These are phyloP conservation scores for Sebastes itinus DNA, from an alignment of 2,797 vertebrate genomes.

Conservation along the genomic window DNA sequence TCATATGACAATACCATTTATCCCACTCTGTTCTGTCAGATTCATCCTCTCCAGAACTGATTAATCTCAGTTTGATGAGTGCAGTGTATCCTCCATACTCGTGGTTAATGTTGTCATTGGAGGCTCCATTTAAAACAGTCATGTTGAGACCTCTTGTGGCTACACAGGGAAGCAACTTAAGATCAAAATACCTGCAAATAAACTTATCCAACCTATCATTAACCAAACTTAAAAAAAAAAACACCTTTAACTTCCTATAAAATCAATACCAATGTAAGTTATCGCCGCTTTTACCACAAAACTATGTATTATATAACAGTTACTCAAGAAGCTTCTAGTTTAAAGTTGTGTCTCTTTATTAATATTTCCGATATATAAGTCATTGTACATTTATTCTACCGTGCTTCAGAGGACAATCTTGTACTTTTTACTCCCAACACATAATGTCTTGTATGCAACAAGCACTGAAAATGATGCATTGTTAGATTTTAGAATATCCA, in stretches of 20 bases:
- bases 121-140: background rate
- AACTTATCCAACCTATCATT: background rate
- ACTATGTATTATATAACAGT: too few relatives aligned
- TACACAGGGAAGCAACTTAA: background rate
- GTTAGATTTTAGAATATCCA: background rate
- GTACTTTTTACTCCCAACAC: background rate
- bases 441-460: background rate
- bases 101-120: background rate
- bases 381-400: background rate
- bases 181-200: background rate
- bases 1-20: accelerated
- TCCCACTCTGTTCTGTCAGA: background rate
- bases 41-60: background rate
- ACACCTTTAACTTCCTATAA: too few relatives aligned
- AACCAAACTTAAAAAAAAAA: too few relatives aligned
- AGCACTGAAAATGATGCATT: too few relatives aligned
- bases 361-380: background rate
- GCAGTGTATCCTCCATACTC: accelerated
- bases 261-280: too few relatives aligned
- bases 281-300: too few relatives aligned
- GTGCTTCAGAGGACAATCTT: background rate
- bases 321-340: background rate
- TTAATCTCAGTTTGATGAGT: background rate
- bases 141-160: conserved; percentile 57
- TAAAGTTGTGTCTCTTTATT: background rate